Percentiles rank a stretch among this genome's conserved stretches.
phyloP scores from a whole-genome alignment of 2,888 invertebrate genomes.

The Hartigia nigra region DNA sequence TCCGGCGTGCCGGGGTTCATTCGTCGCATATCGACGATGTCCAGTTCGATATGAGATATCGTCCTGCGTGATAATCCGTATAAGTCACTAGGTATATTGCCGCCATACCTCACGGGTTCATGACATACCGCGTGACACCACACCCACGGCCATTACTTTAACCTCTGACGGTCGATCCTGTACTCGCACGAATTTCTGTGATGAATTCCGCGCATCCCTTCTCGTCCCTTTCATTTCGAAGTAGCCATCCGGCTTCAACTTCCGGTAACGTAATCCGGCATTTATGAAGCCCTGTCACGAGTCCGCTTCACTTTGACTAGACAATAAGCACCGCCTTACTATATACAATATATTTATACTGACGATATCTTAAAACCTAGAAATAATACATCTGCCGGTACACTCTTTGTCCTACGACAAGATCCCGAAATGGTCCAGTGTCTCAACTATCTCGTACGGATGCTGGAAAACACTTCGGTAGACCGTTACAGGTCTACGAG shows the following conservation, averaged over 20 bases:
- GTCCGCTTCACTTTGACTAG: not conserved
- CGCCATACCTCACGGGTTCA: constrained; percentile 56
- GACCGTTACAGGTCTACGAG: not conserved
- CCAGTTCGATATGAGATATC: constrained; percentile 64
- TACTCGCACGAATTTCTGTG: constrained; percentile 9
- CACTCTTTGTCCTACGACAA: not conserved
- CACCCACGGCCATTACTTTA: constrained; percentile 29
- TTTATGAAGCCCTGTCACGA: not conserved
- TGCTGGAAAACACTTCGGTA: not conserved
- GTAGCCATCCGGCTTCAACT: not conserved
- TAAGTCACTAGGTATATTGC: constrained; percentile 61
- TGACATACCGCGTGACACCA: constrained; percentile 57
- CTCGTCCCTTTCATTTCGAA: not conserved
- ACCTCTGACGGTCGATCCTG: constrained; percentile 1
- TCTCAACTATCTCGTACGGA: not conserved
- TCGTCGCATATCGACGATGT: constrained; percentile 65
- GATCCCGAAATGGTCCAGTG: not conserved
- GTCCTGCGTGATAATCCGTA: constrained; percentile 58
- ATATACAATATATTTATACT: too few relatives aligned
- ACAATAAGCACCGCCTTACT: not conserved
- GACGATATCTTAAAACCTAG: not conserved
- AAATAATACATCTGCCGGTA: not conserved
- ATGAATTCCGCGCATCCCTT: constrained; percentile 4
- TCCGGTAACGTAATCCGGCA: not conserved
- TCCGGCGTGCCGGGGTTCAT: constrained; percentile 59